These are phyloP conservation scores for Carduelis carduelis DNA, from an alignment of 2,797 vertebrate genomes.

Conservation along the genomic window DNA sequence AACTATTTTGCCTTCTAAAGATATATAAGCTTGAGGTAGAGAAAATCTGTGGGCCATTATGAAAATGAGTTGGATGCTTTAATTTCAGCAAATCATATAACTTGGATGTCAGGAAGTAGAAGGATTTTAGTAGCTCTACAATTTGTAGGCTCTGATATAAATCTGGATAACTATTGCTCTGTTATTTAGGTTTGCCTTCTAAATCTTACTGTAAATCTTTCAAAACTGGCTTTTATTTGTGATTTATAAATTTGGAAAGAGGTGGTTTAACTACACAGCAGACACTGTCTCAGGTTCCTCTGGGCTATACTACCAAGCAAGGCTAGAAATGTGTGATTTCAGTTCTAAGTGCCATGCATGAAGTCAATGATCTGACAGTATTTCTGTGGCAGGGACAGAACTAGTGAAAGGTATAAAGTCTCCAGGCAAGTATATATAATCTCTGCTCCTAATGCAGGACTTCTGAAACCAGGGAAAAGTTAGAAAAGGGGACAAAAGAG, in stretches of 20 bases:
- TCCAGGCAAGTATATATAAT: background rate
- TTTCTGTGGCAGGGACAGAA: background rate
- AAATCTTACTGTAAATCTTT: conserved; percentile 16
- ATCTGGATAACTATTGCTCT: conserved; percentile 1
- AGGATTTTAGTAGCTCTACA: background rate
- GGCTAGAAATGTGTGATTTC: background rate
- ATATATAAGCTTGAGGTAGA: background rate
- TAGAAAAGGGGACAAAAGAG: background rate
- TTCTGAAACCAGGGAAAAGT: background rate
- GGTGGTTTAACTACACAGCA: background rate
- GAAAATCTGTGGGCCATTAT: conserved; percentile 3
- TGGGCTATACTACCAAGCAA: background rate
- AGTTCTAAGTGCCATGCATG: background rate
- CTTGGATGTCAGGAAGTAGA: background rate
- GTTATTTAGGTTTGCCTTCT: background rate
- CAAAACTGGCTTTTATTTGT: background rate
- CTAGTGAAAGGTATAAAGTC: background rate
- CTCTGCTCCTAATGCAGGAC: background rate
- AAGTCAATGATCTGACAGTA: background rate
- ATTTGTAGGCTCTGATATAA: background rate
- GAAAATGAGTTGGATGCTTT: background rate
- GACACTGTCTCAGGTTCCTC: background rate
- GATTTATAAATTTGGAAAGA: background rate
- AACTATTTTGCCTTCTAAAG: background rate
- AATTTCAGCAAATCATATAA: conserved; percentile 17